Percentiles rank a stretch among this genome's conserved stretches.
These are phyloP conservation scores for Strongylocentrotus purpuratus DNA, from an alignment of 35 echinoderm and acorn worm species.

Conservation along the genomic window DNA sequence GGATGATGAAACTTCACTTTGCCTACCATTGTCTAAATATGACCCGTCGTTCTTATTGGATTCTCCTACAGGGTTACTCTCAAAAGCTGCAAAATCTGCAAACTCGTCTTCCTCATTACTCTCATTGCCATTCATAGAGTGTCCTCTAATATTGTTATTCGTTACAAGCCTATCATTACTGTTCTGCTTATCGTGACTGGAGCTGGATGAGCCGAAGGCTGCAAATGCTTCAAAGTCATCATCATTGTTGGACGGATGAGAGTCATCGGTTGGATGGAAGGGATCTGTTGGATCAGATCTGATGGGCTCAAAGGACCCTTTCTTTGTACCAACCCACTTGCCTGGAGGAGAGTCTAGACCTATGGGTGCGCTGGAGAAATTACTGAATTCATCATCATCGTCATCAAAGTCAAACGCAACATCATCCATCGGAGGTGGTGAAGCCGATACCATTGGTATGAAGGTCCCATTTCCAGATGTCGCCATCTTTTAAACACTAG, in stretches of 20 bases:
- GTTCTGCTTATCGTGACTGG: not conserved
- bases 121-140: slow-evolving; percentile 31
- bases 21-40: not conserved
- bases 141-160: slow-evolving; percentile 10
- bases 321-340: not conserved
- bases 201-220: not conserved
- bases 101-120: slow-evolving; percentile 41
- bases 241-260: not conserved
- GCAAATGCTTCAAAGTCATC: slow-evolving; percentile 23
- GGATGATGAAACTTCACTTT: not conserved
- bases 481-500: slow-evolving; percentile 44
- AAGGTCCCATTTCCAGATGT: slow-evolving; percentile 63
- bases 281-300: slow-evolving; percentile 46
- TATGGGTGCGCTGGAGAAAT: slow-evolving; percentile 58
- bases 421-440: slow-evolving; percentile 77
- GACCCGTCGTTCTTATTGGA: not conserved
- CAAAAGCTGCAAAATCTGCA: slow-evolving; percentile 41
- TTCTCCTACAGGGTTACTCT: not conserved
- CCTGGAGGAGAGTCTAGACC: slow-evolving; percentile 52
- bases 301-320: slow-evolving; percentile 48
- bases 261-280: not conserved
- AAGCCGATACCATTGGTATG: slow-evolving; percentile 80
- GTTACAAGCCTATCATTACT: not conserved
- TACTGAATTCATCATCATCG: slow-evolving; percentile 81
- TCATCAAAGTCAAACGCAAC: slow-evolving; percentile 74